These are phyloP conservation scores for Hirudo medicinalis DNA, from an alignment of 1,140 invertebrate genomes.

Conservation along the genomic window DNA sequence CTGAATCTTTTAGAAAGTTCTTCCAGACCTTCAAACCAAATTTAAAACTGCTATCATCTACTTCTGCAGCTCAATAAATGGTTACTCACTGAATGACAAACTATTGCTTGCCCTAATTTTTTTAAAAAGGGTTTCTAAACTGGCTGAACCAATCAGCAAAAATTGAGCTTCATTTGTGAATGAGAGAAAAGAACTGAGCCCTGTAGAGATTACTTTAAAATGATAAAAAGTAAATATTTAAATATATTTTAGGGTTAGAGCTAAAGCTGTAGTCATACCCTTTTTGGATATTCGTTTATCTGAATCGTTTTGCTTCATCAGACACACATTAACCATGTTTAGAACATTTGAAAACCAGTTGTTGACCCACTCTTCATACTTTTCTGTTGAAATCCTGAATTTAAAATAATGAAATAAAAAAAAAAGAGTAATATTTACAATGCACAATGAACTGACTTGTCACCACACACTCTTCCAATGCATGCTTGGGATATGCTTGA, in stretches of 20 bases:
- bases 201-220: neutral
- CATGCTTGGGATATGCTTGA: too few relatives aligned
- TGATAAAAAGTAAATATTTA: neutral
- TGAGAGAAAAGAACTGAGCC: conserved; percentile 43
- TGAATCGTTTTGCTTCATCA: too few relatives aligned
- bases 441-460: too few relatives aligned
- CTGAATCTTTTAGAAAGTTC: conserved; percentile 46
- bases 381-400: too few relatives aligned
- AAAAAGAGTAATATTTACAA: too few relatives aligned
- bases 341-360: too few relatives aligned
- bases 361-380: too few relatives aligned
- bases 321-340: too few relatives aligned
- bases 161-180: conserved; percentile 77
- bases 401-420: too few relatives aligned
- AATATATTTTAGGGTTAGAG: neutral
- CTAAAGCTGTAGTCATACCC: neutral
- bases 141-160: conserved; percentile 62
- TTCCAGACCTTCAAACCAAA: conserved; percentile 34
- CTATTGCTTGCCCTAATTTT: conserved; percentile 42
- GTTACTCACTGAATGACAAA: neutral
- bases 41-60: conserved; percentile 4
- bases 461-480: too few relatives aligned
- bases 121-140: conserved; percentile 54
- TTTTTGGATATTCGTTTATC: conserved; percentile 4
- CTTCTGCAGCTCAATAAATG: neutral